Evolutionary conservation across 2,888 invertebrate genomes (phyloP).

Genomic region (Steromphala cineraria): DNA sequence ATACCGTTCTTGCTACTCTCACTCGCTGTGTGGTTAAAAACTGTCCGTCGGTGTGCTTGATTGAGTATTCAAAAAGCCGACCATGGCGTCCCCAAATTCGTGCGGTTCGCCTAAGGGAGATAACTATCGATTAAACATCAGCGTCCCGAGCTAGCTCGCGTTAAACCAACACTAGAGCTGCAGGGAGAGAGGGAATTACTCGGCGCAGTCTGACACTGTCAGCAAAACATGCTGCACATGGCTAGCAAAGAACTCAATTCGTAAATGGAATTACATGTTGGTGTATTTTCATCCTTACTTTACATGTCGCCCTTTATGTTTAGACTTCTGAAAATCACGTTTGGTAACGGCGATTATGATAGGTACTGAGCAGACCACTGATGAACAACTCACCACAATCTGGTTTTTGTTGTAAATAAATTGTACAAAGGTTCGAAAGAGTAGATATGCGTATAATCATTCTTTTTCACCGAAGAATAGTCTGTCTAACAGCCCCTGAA

Average conservation of each 20-base stretch:
- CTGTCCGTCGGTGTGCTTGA: not conserved
- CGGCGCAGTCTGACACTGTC: not conserved
- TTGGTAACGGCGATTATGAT: no score
- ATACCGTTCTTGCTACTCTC: not conserved
- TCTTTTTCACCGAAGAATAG: no score
- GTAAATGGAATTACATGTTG: no score
- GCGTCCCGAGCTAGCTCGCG: not conserved
- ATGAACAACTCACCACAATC: no score
- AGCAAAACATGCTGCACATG: not conserved
- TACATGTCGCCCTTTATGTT: no score
- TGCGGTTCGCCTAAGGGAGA: not conserved
- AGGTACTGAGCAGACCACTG: no score
- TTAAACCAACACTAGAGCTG: not conserved
- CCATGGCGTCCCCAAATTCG: not conserved
- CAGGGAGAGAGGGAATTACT: not conserved
- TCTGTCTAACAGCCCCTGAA: no score
- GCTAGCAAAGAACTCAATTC: not conserved
- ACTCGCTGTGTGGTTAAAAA: not conserved
- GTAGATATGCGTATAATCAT: no score
- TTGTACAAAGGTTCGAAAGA: no score
- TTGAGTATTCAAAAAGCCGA: not conserved
- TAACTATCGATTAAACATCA: conserved; percentile 1
- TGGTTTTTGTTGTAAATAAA: no score
- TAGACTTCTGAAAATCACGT: no score
- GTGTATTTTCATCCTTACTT: not conserved